Base-by-base conservation (phyloP, 1,140 invertebrate species). In the Eupristina koningsbergeri region DNA sequence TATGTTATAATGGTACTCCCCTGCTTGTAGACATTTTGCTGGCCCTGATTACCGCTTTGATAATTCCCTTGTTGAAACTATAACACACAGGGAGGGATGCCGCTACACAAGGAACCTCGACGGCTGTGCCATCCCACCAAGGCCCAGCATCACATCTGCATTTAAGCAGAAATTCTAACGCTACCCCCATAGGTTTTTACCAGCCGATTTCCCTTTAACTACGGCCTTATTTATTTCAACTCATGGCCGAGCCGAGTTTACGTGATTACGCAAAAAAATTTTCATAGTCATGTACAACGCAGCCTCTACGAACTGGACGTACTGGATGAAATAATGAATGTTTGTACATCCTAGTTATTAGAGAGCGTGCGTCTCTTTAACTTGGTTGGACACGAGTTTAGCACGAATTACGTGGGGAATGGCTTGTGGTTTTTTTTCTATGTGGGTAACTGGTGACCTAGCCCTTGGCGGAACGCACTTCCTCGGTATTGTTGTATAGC, bases 401-500 rank as follows among this genome's bases (percentile, higher is more conserved):
- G 88, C 85, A 89, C 86, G 83, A 88, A 87, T 89, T 88, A 87
- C 86, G 74, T 86, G 89, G 88, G 88, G 87, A 91, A 90, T 85
- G 86, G 86, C 88, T 86, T 86, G 80, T 84, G 84, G 85, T 85
- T 86, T 83, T 75, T 89, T 88, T 87, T 89, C 91, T 92, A 92
- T 92, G 91, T 91, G 89, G 90, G 92, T 87, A 92, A 91, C 91
- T 86, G 87, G 91, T 89, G 90, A 90, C 89, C 91, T 92, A 90
- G 91, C 88, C 91, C 91, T 91, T 92, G 92, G 90, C 87, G 89
- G 91, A 91, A 92, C 88, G 90, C 89, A 92, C 91, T 88, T 91
- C 92, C 92, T 93, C 90, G 90, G 91, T 92, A 93, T 92, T 90
- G 89, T 93, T 93, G 92, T 90, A 93, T 93, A 93, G 92, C 92